Conservation (phyloP, 2,888 invertebrate species). For the Andrena hattorfiana region DNA sequence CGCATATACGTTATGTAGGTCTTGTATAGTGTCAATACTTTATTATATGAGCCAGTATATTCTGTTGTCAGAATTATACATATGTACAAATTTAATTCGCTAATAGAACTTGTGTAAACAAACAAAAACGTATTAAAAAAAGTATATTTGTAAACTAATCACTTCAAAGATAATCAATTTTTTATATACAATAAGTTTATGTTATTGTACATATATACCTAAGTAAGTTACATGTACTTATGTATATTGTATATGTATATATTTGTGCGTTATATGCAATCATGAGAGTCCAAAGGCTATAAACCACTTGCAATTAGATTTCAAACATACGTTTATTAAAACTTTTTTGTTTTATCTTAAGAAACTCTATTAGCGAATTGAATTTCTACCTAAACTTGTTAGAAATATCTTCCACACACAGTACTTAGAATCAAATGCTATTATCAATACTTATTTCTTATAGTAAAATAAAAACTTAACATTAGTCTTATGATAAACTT, state of each 20-base stretch:
- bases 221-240: no score
- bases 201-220: no score
- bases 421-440: background rate
- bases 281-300: no score
- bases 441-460: background rate
- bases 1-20: background rate
- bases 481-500: background rate
- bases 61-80: background rate
- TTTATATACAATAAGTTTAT: no score
- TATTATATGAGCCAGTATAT: background rate
- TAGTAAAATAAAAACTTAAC: background rate
- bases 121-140: background rate
- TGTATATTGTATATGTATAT: no score
- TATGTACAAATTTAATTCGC: background rate
- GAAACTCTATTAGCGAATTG: background rate
- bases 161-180: background rate
- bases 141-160: background rate
- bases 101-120: background rate
- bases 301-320: no score
- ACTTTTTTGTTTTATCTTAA: background rate
- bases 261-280: no score
- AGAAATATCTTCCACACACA: background rate
- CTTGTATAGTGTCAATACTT: background rate
- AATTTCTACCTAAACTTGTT: background rate
- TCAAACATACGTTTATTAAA: no score